phyloP scores from a whole-genome alignment of 2,113 vertebrate species.

The Poeciliopsis retropinna region DNA sequence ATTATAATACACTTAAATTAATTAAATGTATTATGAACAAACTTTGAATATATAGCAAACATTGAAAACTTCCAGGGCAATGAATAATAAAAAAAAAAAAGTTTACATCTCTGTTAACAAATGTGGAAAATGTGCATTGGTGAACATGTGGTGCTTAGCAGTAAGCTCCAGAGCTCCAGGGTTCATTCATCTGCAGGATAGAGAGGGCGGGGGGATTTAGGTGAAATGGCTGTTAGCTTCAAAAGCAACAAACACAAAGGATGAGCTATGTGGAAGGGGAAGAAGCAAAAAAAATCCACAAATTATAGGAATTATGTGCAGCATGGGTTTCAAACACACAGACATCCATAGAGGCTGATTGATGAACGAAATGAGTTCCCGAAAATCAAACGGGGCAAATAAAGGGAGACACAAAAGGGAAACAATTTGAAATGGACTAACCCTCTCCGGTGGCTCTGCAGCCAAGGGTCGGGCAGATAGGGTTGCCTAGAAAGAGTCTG shows the following conservation, averaged over 20 bases:
- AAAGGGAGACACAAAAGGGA: conserved; percentile 75
- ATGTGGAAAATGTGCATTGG: conserved; percentile 24
- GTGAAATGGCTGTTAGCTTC: conserved; percentile 52
- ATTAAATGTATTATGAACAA: neutral
- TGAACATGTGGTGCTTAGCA: conserved; percentile 43
- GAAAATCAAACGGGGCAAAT: conserved; percentile 81
- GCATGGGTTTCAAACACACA: conserved; percentile 74
- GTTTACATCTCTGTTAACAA: neutral
- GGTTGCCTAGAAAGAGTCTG: conserved; percentile 82
- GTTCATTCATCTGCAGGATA: conserved; percentile 56
- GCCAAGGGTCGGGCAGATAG: conserved; percentile 80
- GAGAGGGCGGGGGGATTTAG: conserved; percentile 37
- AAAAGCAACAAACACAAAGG: conserved; percentile 72
- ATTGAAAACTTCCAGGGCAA: neutral
- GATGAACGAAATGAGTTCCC: conserved; percentile 80
- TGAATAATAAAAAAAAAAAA: conserved; percentile 10
- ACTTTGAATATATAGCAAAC: neutral
- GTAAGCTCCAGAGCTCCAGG: conserved; percentile 53
- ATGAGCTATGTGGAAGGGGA: conserved; percentile 55
- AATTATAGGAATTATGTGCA: conserved; percentile 78
- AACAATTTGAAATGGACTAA: conserved; percentile 81
- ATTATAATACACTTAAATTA: neutral
- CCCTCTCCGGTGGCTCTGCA: conserved; percentile 76
- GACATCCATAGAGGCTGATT: conserved; percentile 74
- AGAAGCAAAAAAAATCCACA: conserved; percentile 64